A percentile compares a stretch with the other conserved stretches of the same genome.
Conservation (phyloP, 2,888 invertebrate species). For the Microplitis manilae region DNA sequence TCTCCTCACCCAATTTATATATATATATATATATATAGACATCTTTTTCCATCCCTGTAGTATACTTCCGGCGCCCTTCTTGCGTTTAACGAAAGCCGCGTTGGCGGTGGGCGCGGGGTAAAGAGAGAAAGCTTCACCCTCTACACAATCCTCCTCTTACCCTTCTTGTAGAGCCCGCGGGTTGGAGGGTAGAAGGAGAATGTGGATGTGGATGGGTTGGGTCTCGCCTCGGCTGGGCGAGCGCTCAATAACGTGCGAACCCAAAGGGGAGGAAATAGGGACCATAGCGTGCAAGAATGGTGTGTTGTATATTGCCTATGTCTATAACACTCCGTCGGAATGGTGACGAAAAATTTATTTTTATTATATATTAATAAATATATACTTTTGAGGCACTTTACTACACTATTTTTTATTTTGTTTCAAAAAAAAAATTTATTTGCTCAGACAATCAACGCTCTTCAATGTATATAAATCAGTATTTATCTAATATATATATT, state of each 20-base stretch:
- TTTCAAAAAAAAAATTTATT: too few species aligned
- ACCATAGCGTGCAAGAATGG: constrained; percentile 46
- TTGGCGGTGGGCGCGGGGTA: constrained; percentile 48
- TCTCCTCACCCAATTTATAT: constrained; percentile 19
- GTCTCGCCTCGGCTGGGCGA: constrained; percentile 76
- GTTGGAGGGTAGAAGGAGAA: constrained; percentile 58
- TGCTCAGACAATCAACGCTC: too few species aligned
- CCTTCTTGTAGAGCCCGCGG: constrained; percentile 50
- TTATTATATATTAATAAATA: constrained; percentile 42
- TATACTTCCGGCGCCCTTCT: constrained; percentile 39
- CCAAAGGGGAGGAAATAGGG: constrained; percentile 73
- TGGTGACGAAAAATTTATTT: constrained; percentile 47
- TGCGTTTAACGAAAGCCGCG: constrained; percentile 60
- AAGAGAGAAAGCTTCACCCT: neutral
- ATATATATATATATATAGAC: constrained; percentile 17
- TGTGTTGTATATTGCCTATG: neutral
- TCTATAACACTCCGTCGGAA: constrained; percentile 53
- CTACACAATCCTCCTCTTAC: constrained; percentile 41
- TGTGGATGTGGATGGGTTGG: constrained; percentile 73
- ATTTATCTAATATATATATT: too few species aligned
- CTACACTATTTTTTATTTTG: neutral
- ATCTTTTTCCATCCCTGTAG: constrained; percentile 32
- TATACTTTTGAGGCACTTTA: neutral
- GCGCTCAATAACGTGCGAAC: constrained; percentile 78
- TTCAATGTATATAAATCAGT: neutral